These are phyloP conservation scores for Parnassius smintheus DNA, from an alignment of 2,888 invertebrate species.

Conservation along the genomic window DNA sequence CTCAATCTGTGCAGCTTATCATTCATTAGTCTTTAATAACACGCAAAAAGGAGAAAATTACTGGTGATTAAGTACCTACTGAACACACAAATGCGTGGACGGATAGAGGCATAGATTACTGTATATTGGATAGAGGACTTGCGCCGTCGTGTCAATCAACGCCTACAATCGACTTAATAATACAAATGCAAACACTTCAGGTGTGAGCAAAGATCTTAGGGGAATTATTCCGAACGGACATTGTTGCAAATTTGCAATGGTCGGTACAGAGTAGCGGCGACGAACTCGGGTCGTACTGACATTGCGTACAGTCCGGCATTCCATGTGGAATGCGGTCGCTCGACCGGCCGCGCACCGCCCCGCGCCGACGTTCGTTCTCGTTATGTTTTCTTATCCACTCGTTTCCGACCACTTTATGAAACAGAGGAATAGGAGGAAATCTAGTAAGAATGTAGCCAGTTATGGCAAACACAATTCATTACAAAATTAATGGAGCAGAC, in stretches of 20 bases:
- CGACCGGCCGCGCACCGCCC: conserved; percentile 58
- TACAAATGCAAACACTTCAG: conserved; percentile 32
- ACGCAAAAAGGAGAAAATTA: conserved; percentile 7
- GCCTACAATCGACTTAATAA: conserved; percentile 34
- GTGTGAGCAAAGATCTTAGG: conserved; percentile 24
- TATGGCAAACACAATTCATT: conserved; percentile 23
- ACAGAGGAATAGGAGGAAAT: conserved; percentile 66
- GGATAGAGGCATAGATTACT: conserved; percentile 32
- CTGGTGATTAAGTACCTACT: conserved; percentile 31
- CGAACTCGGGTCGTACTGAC: conserved; percentile 71
- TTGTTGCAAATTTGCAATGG: conserved; percentile 41
- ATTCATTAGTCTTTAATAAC: background rate
- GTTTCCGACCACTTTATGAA: conserved; percentile 73
- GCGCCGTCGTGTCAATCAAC: conserved; percentile 49
- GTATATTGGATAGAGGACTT: conserved; percentile 37
- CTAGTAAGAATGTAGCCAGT: conserved; percentile 57
- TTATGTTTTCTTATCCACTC: conserved; percentile 72
- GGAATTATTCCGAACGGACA: conserved; percentile 33
- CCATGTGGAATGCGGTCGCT: conserved; percentile 79
- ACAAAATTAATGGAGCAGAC: background rate
- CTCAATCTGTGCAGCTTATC: no score
- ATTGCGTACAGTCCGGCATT: conserved; percentile 78
- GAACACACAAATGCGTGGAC: conserved; percentile 26
- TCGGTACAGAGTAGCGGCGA: conserved; percentile 44
- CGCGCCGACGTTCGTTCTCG: conserved; percentile 58